Base-by-base conservation (phyloP, 2,888 invertebrate species). In the Tachina grossa region DNA sequence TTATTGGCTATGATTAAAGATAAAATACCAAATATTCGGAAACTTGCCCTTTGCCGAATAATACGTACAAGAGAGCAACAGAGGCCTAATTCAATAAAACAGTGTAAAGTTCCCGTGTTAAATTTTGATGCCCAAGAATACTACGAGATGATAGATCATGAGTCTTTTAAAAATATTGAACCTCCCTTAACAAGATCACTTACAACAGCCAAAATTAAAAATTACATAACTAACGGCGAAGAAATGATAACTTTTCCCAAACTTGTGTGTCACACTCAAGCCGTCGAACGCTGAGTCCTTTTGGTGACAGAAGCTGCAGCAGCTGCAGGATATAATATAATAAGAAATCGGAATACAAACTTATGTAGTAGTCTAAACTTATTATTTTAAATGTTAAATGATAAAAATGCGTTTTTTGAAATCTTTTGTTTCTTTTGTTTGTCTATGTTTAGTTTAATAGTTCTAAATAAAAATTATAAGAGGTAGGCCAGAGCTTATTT, bases 381-480 rank as follows among this genome's bases (percentile, higher is more conserved):
- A 51, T 22, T 22, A 57, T 57, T 57, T 31, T 31, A 31, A 22
- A 57, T 57, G 57, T 57, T 57, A 31, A 57, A 57, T 22, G 31
- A 57, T 57, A 57, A 57, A 57, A 57, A 57, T 57, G 57, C 57
- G 19, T 57, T 22, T 57, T 57, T 57, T 57, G 9, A 57, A 57
- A 53, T 53, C 51, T 19, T 57, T 57, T 57, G 57, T 31, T 57
- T 57, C 57, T 57, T 4, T 22, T 57, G n/a, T 39, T 39, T 59
- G 39, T 31, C n/a, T 59, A 65, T 65, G 65, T 65, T 65, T 47
- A 65, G 65, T 65, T 65, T 47, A 65, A 65, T 45, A 65, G 47
- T 43, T 65, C 65, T 65, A 65, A 65, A 65, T 45, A 65, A 45
- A 65, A 65, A 65, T 65, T 65, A 65, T 65, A 65, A 65, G 45